phyloP scores from a whole-genome alignment of 2,797 vertebrate genomes.

The Sarcophilus harrisii region DNA sequence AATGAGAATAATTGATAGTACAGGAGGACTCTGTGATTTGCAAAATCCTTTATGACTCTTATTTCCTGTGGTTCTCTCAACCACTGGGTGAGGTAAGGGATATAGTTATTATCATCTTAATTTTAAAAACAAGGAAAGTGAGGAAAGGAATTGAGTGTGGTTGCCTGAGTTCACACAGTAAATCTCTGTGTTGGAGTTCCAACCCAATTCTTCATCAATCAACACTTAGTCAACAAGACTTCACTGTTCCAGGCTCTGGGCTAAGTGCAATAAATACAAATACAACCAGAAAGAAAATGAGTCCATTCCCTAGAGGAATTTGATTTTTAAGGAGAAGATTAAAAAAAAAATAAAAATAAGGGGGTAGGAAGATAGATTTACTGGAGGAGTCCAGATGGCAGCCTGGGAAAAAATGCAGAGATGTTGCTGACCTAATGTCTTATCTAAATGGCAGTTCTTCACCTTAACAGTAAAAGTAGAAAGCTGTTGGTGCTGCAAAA shows the following conservation, averaged over 20 bases:
- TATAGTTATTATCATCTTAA: not conserved
- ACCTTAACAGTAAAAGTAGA: not conserved
- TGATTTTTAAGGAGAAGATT: not conserved
- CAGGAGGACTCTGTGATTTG: not conserved
- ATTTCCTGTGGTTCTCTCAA: not conserved
- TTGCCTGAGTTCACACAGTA: not conserved
- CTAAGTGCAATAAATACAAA: rapidly evolving
- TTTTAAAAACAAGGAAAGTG: not conserved
- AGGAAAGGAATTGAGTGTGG: not conserved
- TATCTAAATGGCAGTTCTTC: not conserved
- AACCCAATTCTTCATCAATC: not conserved
- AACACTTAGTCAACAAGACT: not conserved
- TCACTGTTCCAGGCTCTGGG: not conserved
- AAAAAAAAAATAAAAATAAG: not conserved
- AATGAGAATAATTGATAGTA: not conserved
- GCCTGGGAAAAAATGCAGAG: not conserved
- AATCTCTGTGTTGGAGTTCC: not conserved
- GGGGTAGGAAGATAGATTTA: not conserved
- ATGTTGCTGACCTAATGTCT: not conserved
- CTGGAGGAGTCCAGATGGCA: not conserved
- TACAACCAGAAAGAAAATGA: not conserved
- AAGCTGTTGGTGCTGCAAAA: not conserved
- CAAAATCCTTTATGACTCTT: rapidly evolving
- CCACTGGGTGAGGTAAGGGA: not conserved
- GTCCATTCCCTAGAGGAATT: rapidly evolving